Conservation (phyloP, 2,888 invertebrate genomes). For the Allolobophora icterica region DNA sequence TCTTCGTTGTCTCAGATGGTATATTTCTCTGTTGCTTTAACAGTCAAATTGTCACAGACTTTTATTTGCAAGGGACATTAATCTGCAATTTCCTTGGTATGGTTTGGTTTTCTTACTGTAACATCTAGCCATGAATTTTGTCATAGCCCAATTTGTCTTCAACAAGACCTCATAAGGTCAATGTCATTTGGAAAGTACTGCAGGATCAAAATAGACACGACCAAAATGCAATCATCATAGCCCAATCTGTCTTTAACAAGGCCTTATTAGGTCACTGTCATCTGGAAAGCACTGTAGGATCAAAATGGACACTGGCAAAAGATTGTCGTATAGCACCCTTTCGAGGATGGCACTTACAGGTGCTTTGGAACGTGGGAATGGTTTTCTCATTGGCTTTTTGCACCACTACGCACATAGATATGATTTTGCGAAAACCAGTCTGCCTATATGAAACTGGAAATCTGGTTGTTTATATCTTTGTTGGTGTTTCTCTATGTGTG, state of each 20-base stretch:
- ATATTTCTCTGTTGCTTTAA: not conserved
- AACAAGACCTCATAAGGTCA: not conserved
- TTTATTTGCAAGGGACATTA: not conserved
- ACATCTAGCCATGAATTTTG: not conserved
- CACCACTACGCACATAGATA: not conserved
- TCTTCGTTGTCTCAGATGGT: not conserved
- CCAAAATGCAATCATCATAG: no score
- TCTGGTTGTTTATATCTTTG: not conserved
- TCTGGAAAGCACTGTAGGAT: not conserved
- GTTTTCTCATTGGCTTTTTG: not conserved
- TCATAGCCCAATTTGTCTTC: not conserved
- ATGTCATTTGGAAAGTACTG: not conserved
- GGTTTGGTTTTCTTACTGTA: not conserved
- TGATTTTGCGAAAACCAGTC: not conserved
- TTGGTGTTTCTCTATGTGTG: not conserved
- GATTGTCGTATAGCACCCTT: no score
- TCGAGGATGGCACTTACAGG: no score
- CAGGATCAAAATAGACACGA: not conserved
- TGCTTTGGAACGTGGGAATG: no score
- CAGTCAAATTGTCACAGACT: not conserved
- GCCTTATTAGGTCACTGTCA: not conserved
- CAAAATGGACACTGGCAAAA: no score
- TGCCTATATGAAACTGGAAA: not conserved
- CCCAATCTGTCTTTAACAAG: not conserved
- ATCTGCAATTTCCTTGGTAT: not conserved